Evolutionary conservation across 2,797 vertebrate species (phyloP).

Genomic region (Danio choprae): DNA sequence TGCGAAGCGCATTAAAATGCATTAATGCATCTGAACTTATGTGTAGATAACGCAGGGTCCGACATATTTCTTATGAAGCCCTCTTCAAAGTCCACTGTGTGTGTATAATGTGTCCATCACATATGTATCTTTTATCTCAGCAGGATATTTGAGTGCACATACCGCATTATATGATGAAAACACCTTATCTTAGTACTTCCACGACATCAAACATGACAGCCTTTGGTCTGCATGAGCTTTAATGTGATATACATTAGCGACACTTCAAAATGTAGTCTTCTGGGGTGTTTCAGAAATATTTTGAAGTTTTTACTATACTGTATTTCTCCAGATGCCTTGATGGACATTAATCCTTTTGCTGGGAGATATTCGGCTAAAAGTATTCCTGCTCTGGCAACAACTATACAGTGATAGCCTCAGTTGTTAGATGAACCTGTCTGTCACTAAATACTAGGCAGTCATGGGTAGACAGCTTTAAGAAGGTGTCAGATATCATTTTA

Average conservation of each 20-base stretch:
- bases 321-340: conserved; percentile 4
- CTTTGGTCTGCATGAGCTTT: conserved; percentile 32
- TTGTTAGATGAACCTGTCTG: too few relatives aligned
- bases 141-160: conserved; percentile 17
- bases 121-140: conserved; percentile 60
- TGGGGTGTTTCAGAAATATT: conserved; percentile 26
- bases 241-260: conserved; percentile 31
- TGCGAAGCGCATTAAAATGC: background rate
- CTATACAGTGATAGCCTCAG: background rate
- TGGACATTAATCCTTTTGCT: background rate
- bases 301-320: background rate
- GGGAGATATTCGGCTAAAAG: background rate
- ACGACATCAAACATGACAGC: conserved; percentile 29
- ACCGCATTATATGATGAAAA: conserved; percentile 28
- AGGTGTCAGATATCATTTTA: too few relatives aligned
- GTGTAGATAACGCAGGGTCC: background rate
- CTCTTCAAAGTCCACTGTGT: conserved; percentile 44
- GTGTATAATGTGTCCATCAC: conserved; percentile 45
- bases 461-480: too few relatives aligned
- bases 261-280: conserved; percentile 7
- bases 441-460: too few relatives aligned
- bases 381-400: background rate
- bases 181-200: conserved; percentile 20
- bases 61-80: background rate
- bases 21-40: background rate